Evolutionary conservation across 1,140 invertebrate genomes (phyloP), one percentile per base, ranked within the genome.

Genomic region (Panagrolaimus sp.): DNA sequence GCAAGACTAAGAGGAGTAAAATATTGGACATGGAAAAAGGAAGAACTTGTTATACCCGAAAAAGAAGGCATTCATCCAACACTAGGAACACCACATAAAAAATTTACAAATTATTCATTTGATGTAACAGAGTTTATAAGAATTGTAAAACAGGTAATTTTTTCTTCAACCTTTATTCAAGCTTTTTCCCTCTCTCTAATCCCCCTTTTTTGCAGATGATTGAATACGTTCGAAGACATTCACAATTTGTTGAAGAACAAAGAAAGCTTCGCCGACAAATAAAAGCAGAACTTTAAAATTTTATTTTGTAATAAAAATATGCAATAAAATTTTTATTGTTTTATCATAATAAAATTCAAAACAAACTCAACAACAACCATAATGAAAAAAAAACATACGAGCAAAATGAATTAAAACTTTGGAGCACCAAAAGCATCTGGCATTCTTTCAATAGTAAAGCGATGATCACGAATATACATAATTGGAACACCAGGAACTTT

Each of bases 401-500:
- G n/a, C n/a, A 47, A 47, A 47, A 47, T 47, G 31, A 38, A 38
- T 63, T 14, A 63, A 43, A 63, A 63, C 27, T 75, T 74, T 5
- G 74, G 73, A 31, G 72, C 72, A 43, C 72, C 72, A 51, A 74
- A 78, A 2, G 73, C 76, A 51, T 79, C 74, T 16, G 95, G 94
- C 93, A 98, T 96, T 84, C 93, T 88, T 85, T 98, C 95, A 79
- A 98, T 96, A 0, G 92, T 91, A 79, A 92, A 98, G 75, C 90
- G 91, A 84, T 93, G 92, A 69, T 94, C 89, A 8, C 90, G 87
- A 63, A 74, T 69, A 47, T 74, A 74, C 93, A 99, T 96, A 65
- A 99, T 96, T 0, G 96, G 96, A 1, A 99, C 94, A 62, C 96
- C 96, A 0, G 96, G 93, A 80, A 99, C 93, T 87, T 99, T 98